Evolutionary conservation across 2,888 invertebrate species (phyloP), one percentile per base, ranked within the genome.

Genomic region (Morpho deidamia): DNA sequence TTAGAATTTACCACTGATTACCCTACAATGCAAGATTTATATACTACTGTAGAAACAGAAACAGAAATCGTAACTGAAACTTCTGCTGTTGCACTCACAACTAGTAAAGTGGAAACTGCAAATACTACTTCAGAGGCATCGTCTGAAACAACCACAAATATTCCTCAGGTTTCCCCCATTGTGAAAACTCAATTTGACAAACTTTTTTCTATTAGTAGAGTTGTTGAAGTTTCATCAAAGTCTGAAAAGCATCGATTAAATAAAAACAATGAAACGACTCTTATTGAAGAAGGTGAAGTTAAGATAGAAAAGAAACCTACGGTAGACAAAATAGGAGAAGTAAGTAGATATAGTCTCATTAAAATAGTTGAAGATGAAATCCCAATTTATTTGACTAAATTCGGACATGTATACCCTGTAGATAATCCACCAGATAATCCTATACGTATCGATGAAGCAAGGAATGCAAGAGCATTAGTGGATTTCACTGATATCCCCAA

Each of bases 151-250:
- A 81, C 78, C 9, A 82, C 84, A 12, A 67, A 61, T 41, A 56
- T 67, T 46, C 66, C 79, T 23, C 70, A 75, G 53, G 68, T 73
- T 45, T 65, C 80, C 7, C 83, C 83, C 5, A 73, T 83, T 9
- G 70, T 89, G 33, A 89, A 89, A 77, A 84, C 89, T 14, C 88
- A 89, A 65, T 81, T 90, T 34, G 90, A 93, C 65, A 92, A 92
- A 75, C 69, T 94, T 11, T 92, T 94, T 58, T 93, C 94, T 64
- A 91, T 94, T 0, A 94, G 92, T 72, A 87, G 94, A 71, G 91
- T 93, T 34, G 92, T 93, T 3, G 93, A 94, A 81, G 91, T 94
- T 1, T 92, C 92, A 38, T 92, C 93, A 0, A 92, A 93, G 73
- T 88, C 92, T 69, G 92, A 92, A 35, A 92, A 92, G 70, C 83